These are phyloP conservation scores for Eupithecia abbreviata DNA, from an alignment of 2,888 invertebrate species.

Conservation along the genomic window DNA sequence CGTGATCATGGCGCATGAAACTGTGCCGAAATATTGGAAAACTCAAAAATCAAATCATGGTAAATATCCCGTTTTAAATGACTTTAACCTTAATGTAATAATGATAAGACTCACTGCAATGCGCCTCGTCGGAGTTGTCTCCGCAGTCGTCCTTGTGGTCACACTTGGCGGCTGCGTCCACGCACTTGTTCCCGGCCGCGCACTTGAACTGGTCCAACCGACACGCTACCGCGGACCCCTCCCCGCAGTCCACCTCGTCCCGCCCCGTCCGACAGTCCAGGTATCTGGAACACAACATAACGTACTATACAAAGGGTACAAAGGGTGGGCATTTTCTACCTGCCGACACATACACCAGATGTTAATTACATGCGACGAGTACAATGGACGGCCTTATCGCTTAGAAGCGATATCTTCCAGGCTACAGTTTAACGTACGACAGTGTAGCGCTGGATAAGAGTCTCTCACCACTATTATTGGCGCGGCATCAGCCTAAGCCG, in stretches of 20 bases:
- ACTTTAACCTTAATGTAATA: neutral
- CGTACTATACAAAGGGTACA: neutral
- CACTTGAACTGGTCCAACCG: conserved; percentile 94
- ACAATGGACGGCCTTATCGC: too few relatives aligned
- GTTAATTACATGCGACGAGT: too few relatives aligned
- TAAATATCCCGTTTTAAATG: too few relatives aligned
- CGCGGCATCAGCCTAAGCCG: neutral
- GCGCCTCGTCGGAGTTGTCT: conserved; percentile 94
- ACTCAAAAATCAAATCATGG: too few relatives aligned
- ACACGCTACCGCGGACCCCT: conserved; percentile 83
- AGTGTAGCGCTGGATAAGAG: neutral
- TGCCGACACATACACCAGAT: too few relatives aligned
- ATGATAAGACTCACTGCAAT: conserved; percentile 87
- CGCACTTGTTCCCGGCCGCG: conserved; percentile 90
- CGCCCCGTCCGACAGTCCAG: conserved; percentile 92
- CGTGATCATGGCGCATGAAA: too few relatives aligned
- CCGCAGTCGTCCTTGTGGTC: conserved; percentile 96
- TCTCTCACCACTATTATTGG: neutral
- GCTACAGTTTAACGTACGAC: neutral
- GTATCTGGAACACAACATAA: conserved; percentile 69
- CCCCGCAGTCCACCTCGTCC: conserved; percentile 91
- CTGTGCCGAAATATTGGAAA: too few relatives aligned
- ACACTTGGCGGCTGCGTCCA: conserved; percentile 89
- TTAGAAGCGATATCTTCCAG: too few relatives aligned
- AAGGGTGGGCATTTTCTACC: too few relatives aligned